Base-by-base conservation (phyloP, 1,140 invertebrate species). In the Lethrus apterus region DNA sequence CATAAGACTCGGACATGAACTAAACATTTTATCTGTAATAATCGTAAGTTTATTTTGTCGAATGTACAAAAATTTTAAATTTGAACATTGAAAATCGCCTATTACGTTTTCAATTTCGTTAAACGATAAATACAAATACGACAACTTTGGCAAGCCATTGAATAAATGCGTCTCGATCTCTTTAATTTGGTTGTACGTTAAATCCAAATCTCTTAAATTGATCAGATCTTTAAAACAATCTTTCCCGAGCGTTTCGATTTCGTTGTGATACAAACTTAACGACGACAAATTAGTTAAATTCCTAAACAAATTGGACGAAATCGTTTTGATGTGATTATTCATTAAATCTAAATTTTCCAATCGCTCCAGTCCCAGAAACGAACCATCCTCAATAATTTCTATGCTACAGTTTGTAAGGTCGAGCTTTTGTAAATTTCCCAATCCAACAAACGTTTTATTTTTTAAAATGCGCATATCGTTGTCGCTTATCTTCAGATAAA, bases 381-480 rank as follows among this genome's bases (percentile, higher is more conserved):
- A 40, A 17, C 17, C 41, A 13, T 41, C 30, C 10, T 48, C 32
- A 23, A 52, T 15, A 4, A 23, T 29, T 3, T 48, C 30, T n/a
- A 52, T 48, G 13, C 32, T 48, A 24, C 47, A 48, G 33, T 52
- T 52, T 20, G 43, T 52, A 3, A 52, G 20, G 17, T 44, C 47
- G 8, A 52, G 20, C 18, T 18, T 26, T 26, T 44, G 15, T 9
- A 52, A 36, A 13, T 32, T 31, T 13, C 17, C 46, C 4, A 52
- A 24, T 2, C 46, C 45, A 8, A 31, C 5, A 30, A 52, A 52
- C 8, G 36, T 43, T 19, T 48, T 15, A 15, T 41, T 30, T 24
- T 23, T 33, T 13, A 52, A 21, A 9, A 10, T 44, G 7, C 31
- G 8, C 11, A 48, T 32, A 23, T 20, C 20, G 42, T 52, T 52